Evolutionary conservation across 1,140 invertebrate species (phyloP), one percentile per base, ranked within the genome.

Genomic region (Drosophila quadrilineata): DNA sequence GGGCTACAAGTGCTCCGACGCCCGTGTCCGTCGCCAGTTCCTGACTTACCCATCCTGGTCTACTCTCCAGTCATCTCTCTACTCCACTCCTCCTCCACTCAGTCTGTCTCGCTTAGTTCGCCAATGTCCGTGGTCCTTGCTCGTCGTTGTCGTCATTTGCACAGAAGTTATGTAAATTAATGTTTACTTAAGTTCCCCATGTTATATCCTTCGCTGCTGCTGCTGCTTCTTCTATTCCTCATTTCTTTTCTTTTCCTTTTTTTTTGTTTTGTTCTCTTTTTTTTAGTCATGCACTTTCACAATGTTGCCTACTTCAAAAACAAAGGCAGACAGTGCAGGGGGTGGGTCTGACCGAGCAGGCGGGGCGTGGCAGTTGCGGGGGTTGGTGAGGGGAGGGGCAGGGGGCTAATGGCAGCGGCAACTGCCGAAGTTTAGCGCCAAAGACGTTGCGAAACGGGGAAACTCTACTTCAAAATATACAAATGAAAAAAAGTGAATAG

Each of bases 81-180:
- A n/a, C n/a, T n/a, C n/a, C n/a, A n/a, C n/a, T n/a, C n/a, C n/a
- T n/a, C n/a, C n/a, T n/a, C n/a, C n/a, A n/a, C n/a, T n/a, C n/a
- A n/a, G n/a, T n/a, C n/a, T n/a, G n/a, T n/a, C n/a, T n/a, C n/a
- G n/a, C n/a, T n/a, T n/a, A n/a, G n/a, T n/a, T 33, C 60, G 19
- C 22, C 48, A 22, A 40, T 24, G 57, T 16, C 56, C 35, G 35
- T 22, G 14, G 45, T 33, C 67, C 21, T 38, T 53, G 58, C 56
- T 38, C 49, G n/a, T n/a, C n/a, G 66, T 53, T 69, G 71, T 86
- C 79, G 80, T 86, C 79, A 85, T 86, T 79, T 82, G 85, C 73
- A 82, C 67, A 76, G 71, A 88, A 87, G 86, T 89, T 89, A 89
- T 89, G 87, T 87, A 88, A 89, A 89, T 89, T 87, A 88, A 88